Evolutionary conservation across 2,888 invertebrate genomes (phyloP), one percentile per base, ranked within the genome.

Genomic region (Lucinisca nassula): DNA sequence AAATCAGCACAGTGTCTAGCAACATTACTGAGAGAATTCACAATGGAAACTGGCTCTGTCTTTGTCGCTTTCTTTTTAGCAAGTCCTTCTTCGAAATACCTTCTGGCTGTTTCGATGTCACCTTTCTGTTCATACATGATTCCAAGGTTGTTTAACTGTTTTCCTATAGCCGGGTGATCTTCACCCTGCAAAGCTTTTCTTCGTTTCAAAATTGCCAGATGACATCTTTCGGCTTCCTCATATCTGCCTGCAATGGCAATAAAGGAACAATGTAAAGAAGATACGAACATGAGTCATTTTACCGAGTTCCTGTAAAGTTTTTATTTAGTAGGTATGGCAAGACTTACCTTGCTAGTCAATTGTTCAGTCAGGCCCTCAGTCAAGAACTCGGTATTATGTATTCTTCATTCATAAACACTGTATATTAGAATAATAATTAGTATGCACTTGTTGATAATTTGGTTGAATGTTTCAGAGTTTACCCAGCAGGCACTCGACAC

Each of bases 71-170:
- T 32, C 77, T 92, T 93, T 14, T 91, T 80, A 21, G 90, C 84
- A 2, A 91, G 82, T 17, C 92, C 92, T 55, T 87, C 75, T 72
- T 77, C 67, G 76, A 84, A 93, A 78, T 91, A 92, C 38, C 91
- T 45, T 1, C 87, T 61, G 10, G 93, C 92, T 27, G 88, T 91
- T 6, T 87, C 82, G 21, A 74, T 51, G 27, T 92, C 90, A n/a
- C 91, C 90, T 45, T 73, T 89, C 61, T 90, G 89, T 37, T 89
- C 88, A 61, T 92, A 92, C 51, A 92, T 80, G 2, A 93, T 76
- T n/a, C 92, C 94, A 24, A 93, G 87, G 85, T 93, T 93, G 80
- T 93, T 93, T 49, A 89, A 84, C 17, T 85, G 79, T 1, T 89
- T 79, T 0, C 91, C 92, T 51, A 92, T 89, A 8, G 73, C 49